These are phyloP conservation scores for Psophia crepitans DNA, from an alignment of 2,113 vertebrate species.

Conservation along the genomic window DNA sequence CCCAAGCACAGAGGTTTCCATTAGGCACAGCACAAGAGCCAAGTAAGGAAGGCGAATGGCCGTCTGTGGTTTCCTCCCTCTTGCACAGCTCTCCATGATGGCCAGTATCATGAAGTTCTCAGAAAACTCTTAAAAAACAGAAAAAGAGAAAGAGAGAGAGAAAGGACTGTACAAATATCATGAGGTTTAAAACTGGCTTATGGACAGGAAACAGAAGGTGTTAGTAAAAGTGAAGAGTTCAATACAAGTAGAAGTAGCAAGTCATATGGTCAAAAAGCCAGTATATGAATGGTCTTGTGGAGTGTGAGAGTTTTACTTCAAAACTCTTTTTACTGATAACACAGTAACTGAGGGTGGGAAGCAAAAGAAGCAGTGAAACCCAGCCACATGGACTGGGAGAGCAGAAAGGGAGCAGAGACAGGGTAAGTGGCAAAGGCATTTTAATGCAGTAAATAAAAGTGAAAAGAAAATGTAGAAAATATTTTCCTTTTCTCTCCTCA, in stretches of 20 bases:
- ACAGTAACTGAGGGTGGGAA: neutral
- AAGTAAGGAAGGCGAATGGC: neutral
- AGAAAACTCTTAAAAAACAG: neutral
- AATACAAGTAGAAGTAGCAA: neutral
- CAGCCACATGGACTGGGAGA: neutral
- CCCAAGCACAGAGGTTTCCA: neutral
- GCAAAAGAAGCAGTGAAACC: neutral
- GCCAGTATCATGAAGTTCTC: neutral
- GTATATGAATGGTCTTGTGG: neutral
- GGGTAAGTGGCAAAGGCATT: neutral
- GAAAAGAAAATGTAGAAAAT: neutral
- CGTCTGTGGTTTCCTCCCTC: neutral
- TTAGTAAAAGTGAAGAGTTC: constrained; percentile 7
- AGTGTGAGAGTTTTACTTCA: neutral
- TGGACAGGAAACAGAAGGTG: constrained; percentile 19
- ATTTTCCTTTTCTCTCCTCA: neutral
- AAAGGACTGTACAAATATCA: neutral
- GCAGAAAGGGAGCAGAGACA: neutral
- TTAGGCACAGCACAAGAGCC: neutral
- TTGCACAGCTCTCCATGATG: neutral
- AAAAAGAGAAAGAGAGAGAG: neutral
- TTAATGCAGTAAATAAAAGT: neutral
- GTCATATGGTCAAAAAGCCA: neutral
- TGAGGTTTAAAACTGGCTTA: constrained; percentile 37
- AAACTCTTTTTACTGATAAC: neutral